phyloP scores from a whole-genome alignment of 2,888 invertebrate species.

The Protonemura montana region DNA sequence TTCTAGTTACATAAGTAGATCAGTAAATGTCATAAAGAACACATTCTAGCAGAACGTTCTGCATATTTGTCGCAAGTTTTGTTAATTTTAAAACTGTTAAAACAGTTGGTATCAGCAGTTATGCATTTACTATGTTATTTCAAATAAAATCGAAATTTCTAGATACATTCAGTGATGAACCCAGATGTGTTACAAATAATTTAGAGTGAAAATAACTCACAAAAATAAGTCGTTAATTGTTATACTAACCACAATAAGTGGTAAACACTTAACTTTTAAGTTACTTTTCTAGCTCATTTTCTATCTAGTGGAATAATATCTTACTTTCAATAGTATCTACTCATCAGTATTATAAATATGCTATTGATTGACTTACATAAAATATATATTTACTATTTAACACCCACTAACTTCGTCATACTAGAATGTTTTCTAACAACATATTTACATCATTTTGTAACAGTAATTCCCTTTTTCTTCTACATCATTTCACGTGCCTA shows the following conservation, averaged over 20 bases:
- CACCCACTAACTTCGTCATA: background rate
- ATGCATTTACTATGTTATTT: too few relatives aligned
- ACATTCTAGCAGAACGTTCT: too few relatives aligned
- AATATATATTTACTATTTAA: conserved; percentile 12
- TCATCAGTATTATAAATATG: background rate
- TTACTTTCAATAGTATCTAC: background rate
- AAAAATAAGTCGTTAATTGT: background rate
- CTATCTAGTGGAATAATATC: too few relatives aligned
- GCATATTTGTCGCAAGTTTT: too few relatives aligned
- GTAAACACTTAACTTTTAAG: conserved; percentile 31
- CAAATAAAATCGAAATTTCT: too few relatives aligned
- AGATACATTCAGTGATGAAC: too few relatives aligned
- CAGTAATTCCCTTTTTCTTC: background rate
- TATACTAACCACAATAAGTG: background rate
- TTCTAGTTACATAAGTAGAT: too few relatives aligned
- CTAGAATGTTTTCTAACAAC: background rate
- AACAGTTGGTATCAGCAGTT: too few relatives aligned
- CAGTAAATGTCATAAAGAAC: too few relatives aligned
- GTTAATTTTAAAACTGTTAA: too few relatives aligned
- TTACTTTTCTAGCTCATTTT: background rate
- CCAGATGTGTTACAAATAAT: too few relatives aligned
- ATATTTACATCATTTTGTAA: background rate
- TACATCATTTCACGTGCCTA: background rate
- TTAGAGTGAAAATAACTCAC: too few relatives aligned
- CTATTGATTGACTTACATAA: background rate